phyloP scores from a whole-genome alignment of 2,797 vertebrate genomes.

The Lophotriccus pileatus region DNA sequence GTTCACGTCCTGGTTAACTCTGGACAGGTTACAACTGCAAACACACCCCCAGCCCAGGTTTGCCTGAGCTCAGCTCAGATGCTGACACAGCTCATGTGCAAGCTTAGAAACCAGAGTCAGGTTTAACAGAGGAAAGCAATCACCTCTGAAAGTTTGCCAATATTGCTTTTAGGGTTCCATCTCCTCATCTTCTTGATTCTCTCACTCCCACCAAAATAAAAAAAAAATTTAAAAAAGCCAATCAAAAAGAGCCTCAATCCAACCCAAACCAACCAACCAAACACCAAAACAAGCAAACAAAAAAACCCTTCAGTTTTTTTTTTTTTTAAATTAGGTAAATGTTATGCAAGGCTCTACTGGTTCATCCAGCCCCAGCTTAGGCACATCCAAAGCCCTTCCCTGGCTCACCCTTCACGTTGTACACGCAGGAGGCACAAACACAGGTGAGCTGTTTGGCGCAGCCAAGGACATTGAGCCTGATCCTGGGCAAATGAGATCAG shows the following conservation, averaged over 20 bases:
- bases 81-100: background rate
- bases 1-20: accelerated
- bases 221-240: background rate
- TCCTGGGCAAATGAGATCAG: background rate
- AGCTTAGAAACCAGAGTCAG: background rate
- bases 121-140: background rate
- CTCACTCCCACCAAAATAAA: background rate
- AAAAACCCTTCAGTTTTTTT: background rate
- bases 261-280: too few relatives aligned
- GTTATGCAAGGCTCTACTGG: accelerated
- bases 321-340: background rate
- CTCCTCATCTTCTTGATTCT: background rate
- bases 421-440: accelerated
- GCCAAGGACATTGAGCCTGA: background rate
- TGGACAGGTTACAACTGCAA: background rate
- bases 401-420: background rate
- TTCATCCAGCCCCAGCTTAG: too few relatives aligned
- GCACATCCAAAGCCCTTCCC: accelerated
- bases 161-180: background rate
- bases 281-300: too few relatives aligned
- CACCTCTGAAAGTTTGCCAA: background rate
- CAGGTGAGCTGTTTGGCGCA: background rate
- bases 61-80: background rate
- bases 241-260: background rate
- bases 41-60: background rate